Base-by-base conservation (phyloP, 2,888 invertebrate genomes). In the Apoderus coryli region DNA sequence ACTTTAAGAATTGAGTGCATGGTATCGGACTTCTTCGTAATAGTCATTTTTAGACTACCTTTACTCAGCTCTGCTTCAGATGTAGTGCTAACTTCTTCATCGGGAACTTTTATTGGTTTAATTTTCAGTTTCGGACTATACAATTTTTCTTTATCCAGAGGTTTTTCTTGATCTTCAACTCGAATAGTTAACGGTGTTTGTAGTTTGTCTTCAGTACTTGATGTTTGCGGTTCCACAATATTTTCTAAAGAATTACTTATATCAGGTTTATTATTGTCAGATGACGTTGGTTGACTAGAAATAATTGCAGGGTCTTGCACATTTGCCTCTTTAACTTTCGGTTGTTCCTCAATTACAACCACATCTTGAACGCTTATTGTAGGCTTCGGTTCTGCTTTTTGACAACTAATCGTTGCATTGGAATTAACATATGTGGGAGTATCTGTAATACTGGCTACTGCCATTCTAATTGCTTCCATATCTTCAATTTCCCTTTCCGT, bases 61-160 rank as follows among this genome's bases (percentile, higher is more conserved):
- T 49, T 49, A 33, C 11, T 9, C 28, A 39, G 39, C 31, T 52
- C 48, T 3, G 35, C 16, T 13, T 46, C 45, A 7, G 39, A 32
- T 7, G 43, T 45, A 3, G 44, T 47, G 24, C 42, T 46, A 3
- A 45, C 43, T 36, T 49, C 48, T 25, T 45, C 47, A 16, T 46
- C 46, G 6, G 48, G 47, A 16, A 44, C 44, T 42, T 44, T 49
- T 32, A 55, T 48, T 13, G 59, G 57, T 44, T 62, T 61, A 30
- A 60, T 59, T 24, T 52, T 60, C 22, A 57, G 46, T 50, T 60
- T 61, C 14, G 59, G 57, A 34, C 51, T 51, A 32, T 45, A 49
- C 1, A 39, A 32, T 34, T 46, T 45, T 23, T 48, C 47, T 34
- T 42, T 46, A 19, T 7, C 6, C 7, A 7, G 7, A 7, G 6